These are phyloP conservation scores for Aulostomus chinensis DNA, from an alignment of 2,797 vertebrate genomes.

Conservation along the genomic window DNA sequence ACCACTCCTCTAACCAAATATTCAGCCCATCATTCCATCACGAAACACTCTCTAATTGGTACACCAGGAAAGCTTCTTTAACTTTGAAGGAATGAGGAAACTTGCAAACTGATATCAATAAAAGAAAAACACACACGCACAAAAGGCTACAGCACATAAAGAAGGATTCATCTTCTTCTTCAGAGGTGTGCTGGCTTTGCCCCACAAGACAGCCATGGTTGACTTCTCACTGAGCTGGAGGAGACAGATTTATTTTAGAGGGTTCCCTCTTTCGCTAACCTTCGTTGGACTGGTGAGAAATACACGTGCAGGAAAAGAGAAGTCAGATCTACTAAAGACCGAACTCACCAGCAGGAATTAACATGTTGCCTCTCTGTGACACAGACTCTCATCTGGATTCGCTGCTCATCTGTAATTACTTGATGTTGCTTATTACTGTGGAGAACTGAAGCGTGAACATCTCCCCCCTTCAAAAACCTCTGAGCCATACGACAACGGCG, in stretches of 20 bases:
- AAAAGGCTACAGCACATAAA: constrained; percentile 19
- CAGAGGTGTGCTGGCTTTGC: constrained; percentile 29
- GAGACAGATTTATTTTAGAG: constrained; percentile 1
- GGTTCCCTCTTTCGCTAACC: constrained; percentile 1
- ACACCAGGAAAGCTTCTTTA: constrained; percentile 37
- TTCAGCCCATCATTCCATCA: constrained; percentile 43
- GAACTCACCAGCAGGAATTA: constrained; percentile 60
- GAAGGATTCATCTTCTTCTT: constrained; percentile 25
- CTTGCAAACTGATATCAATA: constrained; percentile 36
- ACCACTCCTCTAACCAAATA: constrained; percentile 62
- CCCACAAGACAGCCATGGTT: constrained; percentile 22
- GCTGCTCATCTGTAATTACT: constrained; percentile 26
- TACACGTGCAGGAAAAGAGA: constrained; percentile 27
- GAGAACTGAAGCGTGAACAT: constrained; percentile 57
- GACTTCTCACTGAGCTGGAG: constrained; percentile 20
- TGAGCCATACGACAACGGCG: constrained; percentile 60
- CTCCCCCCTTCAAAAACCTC: constrained; percentile 60
- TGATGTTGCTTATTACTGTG: constrained; percentile 58
- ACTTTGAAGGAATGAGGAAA: constrained; percentile 21
- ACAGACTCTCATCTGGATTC: constrained; percentile 37
- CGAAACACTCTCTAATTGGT: constrained; percentile 56
- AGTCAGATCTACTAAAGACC: constrained; percentile 10
- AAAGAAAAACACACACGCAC: too few relatives aligned
- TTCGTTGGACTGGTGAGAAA: constrained; percentile 21
- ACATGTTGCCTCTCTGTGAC: constrained; percentile 17